Evolutionary conservation across 2,888 invertebrate genomes (phyloP).

Genomic region (Drosophila stalkeri): DNA sequence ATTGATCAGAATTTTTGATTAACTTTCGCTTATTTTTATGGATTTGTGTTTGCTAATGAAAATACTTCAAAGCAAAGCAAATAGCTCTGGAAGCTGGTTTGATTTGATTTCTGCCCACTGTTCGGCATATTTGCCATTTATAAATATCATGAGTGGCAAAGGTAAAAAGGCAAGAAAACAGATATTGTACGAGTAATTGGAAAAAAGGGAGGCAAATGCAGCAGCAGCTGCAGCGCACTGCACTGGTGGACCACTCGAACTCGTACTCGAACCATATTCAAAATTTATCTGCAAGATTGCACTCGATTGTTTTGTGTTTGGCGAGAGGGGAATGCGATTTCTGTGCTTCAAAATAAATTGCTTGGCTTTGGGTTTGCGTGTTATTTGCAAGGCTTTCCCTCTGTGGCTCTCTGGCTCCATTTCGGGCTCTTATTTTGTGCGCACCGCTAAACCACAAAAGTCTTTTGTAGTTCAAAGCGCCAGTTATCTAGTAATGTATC

Average conservation of each 20-base stretch:
- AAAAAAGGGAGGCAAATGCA: slow-evolving; percentile 59
- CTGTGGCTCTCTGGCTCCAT: slow-evolving; percentile 28
- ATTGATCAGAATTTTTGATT: not conserved
- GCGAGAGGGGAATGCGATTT: slow-evolving; percentile 44
- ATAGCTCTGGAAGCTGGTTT: not conserved
- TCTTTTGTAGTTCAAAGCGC: slow-evolving; percentile 52
- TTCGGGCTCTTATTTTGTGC: slow-evolving; percentile 17
- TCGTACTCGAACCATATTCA: slow-evolving; percentile 27
- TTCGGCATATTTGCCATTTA: slow-evolving; percentile 69
- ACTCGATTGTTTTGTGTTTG: slow-evolving; percentile 77
- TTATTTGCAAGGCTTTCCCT: slow-evolving; percentile 66
- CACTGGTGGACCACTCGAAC: slow-evolving; percentile 19
- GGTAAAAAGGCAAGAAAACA: slow-evolving; percentile 73
- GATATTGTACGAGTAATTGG: slow-evolving; percentile 68
- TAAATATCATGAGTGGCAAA: slow-evolving; percentile 66
- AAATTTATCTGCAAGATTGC: slow-evolving; percentile 76
- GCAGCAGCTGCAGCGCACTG: slow-evolving; percentile 59
- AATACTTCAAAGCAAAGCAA: not conserved
- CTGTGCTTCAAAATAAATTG: slow-evolving; percentile 77
- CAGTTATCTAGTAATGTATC: slow-evolving; percentile 48
- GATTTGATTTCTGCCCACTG: slow-evolving; percentile 51
- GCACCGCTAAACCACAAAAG: slow-evolving; percentile 49
- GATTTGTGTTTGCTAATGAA: not conserved
- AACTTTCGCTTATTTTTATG: not conserved
- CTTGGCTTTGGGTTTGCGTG: slow-evolving; percentile 66